These are phyloP conservation scores for Lydus trimaculatus DNA, from an alignment of 2,888 invertebrate genomes.

Conservation along the genomic window DNA sequence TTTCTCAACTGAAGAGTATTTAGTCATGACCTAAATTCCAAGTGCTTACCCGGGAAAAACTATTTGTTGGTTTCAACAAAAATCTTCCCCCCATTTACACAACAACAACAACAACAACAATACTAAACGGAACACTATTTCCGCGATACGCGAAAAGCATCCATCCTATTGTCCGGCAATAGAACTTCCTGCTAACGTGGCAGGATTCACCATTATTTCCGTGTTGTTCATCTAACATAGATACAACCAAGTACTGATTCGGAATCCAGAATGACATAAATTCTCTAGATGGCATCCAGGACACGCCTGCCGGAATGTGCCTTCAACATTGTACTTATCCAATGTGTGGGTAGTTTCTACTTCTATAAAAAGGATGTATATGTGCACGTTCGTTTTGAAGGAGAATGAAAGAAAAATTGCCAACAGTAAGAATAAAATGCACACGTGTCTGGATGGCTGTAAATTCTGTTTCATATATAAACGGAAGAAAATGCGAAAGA, in stretches of 20 bases:
- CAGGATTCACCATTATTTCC: conserved; percentile 44
- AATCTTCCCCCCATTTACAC: not conserved
- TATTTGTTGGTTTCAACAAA: conserved; percentile 10
- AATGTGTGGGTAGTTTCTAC: not conserved
- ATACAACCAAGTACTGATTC: conserved; percentile 31
- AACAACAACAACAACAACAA: conserved; percentile 13
- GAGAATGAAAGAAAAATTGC: not conserved
- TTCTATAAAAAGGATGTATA: not conserved
- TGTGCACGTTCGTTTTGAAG: not conserved
- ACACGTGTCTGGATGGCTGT: conserved; percentile 17
- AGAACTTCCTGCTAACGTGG: conserved; percentile 44
- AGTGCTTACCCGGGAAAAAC: conserved; percentile 15
- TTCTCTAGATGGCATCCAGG: conserved; percentile 38
- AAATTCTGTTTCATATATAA: conserved; percentile 5
- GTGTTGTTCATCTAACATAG: conserved; percentile 17
- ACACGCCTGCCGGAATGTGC: conserved; percentile 25
- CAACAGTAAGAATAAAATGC: conserved; percentile 20
- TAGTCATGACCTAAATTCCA: conserved; percentile 28
- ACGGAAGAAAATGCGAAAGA: not conserved
- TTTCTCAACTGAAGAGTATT: not conserved
- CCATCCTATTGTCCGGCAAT: conserved; percentile 38
- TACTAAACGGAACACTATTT: conserved; percentile 19
- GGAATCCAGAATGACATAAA: conserved; percentile 42
- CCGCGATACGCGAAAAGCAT: conserved; percentile 27
- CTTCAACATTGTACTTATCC: conserved; percentile 1